Evolutionary conservation across 2,888 invertebrate species (phyloP), one percentile per base, ranked within the genome.

Genomic region (Dynastes hyllus): DNA sequence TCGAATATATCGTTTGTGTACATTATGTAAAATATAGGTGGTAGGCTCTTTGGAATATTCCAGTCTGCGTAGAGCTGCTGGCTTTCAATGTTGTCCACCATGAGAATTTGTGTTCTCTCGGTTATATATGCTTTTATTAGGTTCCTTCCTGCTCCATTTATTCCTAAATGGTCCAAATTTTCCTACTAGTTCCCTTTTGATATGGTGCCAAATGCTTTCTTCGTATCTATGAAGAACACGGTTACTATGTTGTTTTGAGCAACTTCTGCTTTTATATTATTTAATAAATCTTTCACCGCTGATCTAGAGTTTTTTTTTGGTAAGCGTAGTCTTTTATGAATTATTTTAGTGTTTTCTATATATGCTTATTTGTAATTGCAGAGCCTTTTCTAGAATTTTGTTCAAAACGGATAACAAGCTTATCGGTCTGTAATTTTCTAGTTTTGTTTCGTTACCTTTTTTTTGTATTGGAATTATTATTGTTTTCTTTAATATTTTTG

Each of bases 301-400:
- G 71, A 4, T 71, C 71, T 27, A 51, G 70, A 70, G 22, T 22
- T 16, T 0, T 16, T 55, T 27, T 55, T 71, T 71, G 29, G n/a
- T 29, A 71, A 3, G 71, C 32, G 32, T 5, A 5, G 32, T 37
- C 32, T 37, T 37, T 37, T 37, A 37, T 37, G 5, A 51, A 50
- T 51, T 50, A 70, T 11, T 40, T 70, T 50, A 45, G 50, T 70
- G 2, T 50, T 50, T 16, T 51, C 29, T 9, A 70, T 22, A 0
- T 70, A 13, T 13, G 22, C 50, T 13, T 51, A 27, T 70, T 16
- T 50, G 3, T 13, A 53, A 29, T 22, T 50, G 32, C 22, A 22
- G 22, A 22, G n/a, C 29, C 27, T 70, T 70, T 50, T 70, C 40
- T 78, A 65, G 67, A 81, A 84, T 77, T 86, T 82, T 66, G 70